A percentile compares a stretch with the other conserved stretches of the same genome.
These are phyloP conservation scores for Malurus alboscapulatus DNA, from an alignment of 2,113 vertebrate genomes.

Conservation along the genomic window DNA sequence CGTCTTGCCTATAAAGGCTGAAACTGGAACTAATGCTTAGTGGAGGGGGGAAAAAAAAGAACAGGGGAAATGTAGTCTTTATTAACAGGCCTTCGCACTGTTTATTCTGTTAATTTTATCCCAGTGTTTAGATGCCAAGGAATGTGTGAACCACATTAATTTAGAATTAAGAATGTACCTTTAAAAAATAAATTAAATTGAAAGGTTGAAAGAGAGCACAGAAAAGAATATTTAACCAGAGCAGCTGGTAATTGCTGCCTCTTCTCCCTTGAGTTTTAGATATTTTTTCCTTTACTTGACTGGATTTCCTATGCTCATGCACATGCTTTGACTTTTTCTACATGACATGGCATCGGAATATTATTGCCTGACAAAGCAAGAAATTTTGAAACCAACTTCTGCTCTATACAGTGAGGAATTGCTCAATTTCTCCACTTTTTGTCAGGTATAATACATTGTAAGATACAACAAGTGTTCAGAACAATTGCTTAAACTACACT, in stretches of 20 bases:
- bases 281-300: background rate
- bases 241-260: background rate
- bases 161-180: background rate
- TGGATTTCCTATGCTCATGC: background rate
- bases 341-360: background rate
- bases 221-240: background rate
- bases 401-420: background rate
- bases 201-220: background rate
- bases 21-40: background rate
- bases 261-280: background rate
- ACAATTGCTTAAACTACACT: background rate
- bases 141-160: background rate
- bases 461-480: background rate
- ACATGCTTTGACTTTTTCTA: constrained; percentile 3
- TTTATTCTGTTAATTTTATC: background rate
- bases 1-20: background rate
- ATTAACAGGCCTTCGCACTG: background rate
- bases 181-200: background rate
- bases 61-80: background rate
- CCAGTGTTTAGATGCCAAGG: background rate
- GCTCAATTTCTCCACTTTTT: background rate
- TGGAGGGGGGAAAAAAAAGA: background rate
- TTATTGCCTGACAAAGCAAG: background rate
- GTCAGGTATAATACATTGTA: background rate
- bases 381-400: background rate